phyloP scores from a whole-genome alignment of 23 tunicate genomes.

The Pegea sp. region DNA sequence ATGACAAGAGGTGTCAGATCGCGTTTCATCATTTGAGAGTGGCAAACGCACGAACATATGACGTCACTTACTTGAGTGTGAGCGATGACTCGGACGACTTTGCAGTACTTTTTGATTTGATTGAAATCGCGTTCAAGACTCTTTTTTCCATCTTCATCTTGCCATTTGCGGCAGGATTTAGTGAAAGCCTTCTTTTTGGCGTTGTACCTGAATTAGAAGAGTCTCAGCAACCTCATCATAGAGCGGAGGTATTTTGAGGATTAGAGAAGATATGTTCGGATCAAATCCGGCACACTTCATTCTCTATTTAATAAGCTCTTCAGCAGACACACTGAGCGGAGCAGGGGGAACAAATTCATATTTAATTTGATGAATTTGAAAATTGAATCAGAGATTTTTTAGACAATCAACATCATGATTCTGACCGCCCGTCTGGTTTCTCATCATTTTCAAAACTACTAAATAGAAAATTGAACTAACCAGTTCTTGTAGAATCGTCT shows the following conservation, averaged over 20 bases:
- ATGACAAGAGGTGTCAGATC: conserved; percentile 1
- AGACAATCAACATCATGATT: conserved; percentile 7
- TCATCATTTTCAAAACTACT: conserved; percentile 5
- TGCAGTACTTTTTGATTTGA: conserved; percentile 84
- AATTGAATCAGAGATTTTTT: background rate
- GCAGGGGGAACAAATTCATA: background rate
- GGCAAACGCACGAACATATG: too few species aligned
- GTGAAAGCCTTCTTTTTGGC: conserved; percentile 99
- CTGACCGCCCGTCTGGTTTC: conserved; percentile 41
- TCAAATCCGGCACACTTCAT: background rate
- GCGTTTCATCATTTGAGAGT: background rate
- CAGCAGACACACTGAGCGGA: conserved; percentile 30
- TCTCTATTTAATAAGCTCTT: conserved; percentile 2
- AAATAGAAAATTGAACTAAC: conserved; percentile 12
- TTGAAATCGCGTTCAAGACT: conserved; percentile 67
- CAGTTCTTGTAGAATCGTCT: conserved; percentile 99
- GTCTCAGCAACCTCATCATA: conserved; percentile 41
- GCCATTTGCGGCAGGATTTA: conserved; percentile 77
- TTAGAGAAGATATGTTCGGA: conserved; percentile 4
- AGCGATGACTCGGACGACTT: conserved; percentile 74
- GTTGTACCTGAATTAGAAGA: conserved; percentile 22
- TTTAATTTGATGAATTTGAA: background rate
- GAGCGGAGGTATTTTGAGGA: conserved; percentile 58
- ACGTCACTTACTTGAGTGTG: conserved; percentile 68
- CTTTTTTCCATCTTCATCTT: conserved; percentile 76